Evolutionary conservation across 2,797 vertebrate species (phyloP).

Genomic region (Jordanella pulchra): DNA sequence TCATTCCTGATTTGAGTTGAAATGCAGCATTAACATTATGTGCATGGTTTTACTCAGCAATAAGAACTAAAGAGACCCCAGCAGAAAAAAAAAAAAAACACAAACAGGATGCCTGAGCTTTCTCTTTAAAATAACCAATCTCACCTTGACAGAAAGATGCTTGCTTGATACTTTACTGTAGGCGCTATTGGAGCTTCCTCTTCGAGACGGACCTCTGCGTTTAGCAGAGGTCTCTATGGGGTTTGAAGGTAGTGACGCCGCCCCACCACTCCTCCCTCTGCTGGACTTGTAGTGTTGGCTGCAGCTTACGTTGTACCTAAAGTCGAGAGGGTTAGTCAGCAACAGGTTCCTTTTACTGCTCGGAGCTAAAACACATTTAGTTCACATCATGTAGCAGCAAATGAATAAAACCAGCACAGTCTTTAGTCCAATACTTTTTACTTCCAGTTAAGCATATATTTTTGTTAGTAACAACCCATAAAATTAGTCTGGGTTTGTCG

Average conservation of each 20-base stretch:
- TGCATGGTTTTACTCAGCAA: no score
- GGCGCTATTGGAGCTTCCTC: conserved; percentile 87
- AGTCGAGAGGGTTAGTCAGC: conserved; percentile 8
- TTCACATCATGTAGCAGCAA: no score
- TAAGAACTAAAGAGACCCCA: no score
- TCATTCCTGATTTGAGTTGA: no score
- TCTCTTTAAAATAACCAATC: background rate
- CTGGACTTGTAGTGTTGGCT: conserved; percentile 92
- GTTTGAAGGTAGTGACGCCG: conserved; percentile 74
- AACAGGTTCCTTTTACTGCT: background rate
- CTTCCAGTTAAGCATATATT: background rate
- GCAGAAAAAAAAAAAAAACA: no score
- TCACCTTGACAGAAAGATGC: conserved; percentile 83
- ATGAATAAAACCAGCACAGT: no score
- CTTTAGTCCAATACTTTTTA: no score
- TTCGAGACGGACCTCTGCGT: conserved; percentile 87
- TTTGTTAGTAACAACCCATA: background rate
- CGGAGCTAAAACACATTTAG: no score
- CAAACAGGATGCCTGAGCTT: no score
- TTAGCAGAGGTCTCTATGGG: conserved; percentile 76
- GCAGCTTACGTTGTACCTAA: conserved; percentile 96
- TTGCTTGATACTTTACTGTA: conserved; percentile 89
- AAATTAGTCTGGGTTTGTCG: background rate
- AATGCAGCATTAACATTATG: no score
- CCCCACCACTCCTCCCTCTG: conserved; percentile 79